These are phyloP conservation scores for Odontothrips loti DNA, from an alignment of 2,888 invertebrate species.

Conservation along the genomic window DNA sequence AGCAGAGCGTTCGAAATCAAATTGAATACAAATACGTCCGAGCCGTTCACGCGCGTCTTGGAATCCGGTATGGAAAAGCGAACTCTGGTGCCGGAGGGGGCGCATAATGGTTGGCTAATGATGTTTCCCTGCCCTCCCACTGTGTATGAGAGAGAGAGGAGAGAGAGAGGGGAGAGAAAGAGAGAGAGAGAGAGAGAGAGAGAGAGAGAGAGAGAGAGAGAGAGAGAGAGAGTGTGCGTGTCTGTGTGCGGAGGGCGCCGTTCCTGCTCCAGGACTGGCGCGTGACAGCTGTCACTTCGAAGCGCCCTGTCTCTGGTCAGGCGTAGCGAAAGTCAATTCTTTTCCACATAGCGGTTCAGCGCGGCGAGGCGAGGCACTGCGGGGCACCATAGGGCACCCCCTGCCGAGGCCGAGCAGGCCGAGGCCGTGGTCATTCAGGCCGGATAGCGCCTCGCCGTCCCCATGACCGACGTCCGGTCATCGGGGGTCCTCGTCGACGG, in stretches of 20 bases:
- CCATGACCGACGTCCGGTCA: no score
- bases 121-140: not conserved
- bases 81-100: not conserved
- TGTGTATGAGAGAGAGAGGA: not conserved
- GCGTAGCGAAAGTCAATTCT: not conserved
- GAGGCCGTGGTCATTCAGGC: no score
- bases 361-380: not conserved
- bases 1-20: not conserved
- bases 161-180: no score
- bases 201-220: no score
- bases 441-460: not conserved
- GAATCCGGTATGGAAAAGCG: not conserved
- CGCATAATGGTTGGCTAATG: conserved; percentile 21
- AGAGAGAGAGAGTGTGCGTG: no score
- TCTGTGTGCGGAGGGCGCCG: no score
- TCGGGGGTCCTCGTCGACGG: no score
- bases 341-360: not conserved
- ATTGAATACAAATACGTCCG: not conserved
- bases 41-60: conserved; percentile 8
- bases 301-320: not conserved
- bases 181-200: no score
- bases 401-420: not conserved
- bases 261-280: not conserved
- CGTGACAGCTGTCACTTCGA: conserved; percentile 16
- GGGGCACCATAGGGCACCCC: not conserved